Percentiles rank a stretch among this genome's conserved stretches.
phyloP scores from a whole-genome alignment of 2,888 invertebrate species.

The Biston stratarius region DNA sequence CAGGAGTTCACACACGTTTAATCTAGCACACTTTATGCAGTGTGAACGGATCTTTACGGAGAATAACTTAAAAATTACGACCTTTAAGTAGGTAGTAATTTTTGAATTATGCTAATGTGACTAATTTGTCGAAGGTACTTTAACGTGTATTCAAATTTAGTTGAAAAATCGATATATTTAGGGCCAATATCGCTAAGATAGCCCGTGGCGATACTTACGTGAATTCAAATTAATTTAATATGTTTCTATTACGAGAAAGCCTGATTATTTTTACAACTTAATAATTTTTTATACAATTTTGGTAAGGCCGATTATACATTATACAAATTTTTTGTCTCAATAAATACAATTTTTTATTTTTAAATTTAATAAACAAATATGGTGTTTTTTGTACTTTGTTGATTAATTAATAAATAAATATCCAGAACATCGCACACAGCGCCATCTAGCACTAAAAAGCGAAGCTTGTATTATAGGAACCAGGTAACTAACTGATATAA shows the following conservation, averaged over 20 bases:
- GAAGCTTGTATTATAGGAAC: too few relatives aligned
- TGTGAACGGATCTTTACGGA: conserved; percentile 25
- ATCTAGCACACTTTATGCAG: conserved; percentile 15
- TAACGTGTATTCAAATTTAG: conserved; percentile 11
- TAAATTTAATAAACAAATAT: too few relatives aligned
- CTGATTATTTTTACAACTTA: conserved; percentile 17
- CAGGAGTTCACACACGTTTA: conserved; percentile 24
- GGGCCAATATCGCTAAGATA: conserved; percentile 5
- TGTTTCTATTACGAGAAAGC: conserved; percentile 7
- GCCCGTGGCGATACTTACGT: conserved; percentile 14
- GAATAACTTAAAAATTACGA: conserved; percentile 27
- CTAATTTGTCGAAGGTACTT: conserved; percentile 22
- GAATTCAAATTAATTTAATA: conserved; percentile 17
- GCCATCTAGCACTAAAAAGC: too few relatives aligned
- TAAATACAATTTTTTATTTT: too few relatives aligned
- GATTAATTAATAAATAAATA: background rate
- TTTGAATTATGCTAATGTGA: conserved; percentile 29
- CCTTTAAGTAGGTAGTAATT: conserved; percentile 21
- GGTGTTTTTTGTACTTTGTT: background rate
- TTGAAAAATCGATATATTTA: conserved; percentile 15
- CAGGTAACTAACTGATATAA: too few relatives aligned
- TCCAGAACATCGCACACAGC: too few relatives aligned
- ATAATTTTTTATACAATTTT: conserved; percentile 14
- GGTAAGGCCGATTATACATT: background rate
- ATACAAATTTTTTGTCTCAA: background rate